Evolutionary conservation across 2,797 vertebrate genomes (phyloP), one percentile per base, ranked within the genome.

Genomic region (Tachyglossus aculeatus): DNA sequence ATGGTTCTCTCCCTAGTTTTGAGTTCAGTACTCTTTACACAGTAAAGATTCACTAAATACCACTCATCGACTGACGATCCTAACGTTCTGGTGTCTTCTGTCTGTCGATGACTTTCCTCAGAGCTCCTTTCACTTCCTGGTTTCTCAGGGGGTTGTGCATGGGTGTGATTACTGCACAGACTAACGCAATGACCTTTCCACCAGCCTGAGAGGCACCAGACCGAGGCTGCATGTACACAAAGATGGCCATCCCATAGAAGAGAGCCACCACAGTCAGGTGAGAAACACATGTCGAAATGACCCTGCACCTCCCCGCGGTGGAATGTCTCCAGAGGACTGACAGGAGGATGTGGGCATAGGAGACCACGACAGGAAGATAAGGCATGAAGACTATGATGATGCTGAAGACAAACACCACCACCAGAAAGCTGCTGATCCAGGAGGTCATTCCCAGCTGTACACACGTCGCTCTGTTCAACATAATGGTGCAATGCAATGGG

Each of bases 231-330:
- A 85, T 77, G 59, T 90, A 86, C 37, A 41, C 82, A 59, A 78
- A 86, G 44, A 80, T 81, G 48, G 60, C 63, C 6, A 88, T 83
- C 22, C 85, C 87, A 3, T 87, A 90, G 60, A 84, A 88, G 11
- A 89, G 22, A 19, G 58, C 47, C 2, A 90, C 89, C 29, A 71
- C 71, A 2, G 12, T 76, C 27, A 90, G 66, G 19, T 88, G 83
- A 29, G 86, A 89, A 2, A 78, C 78, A 41, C 86, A 89, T 21
- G 86, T 89, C 37, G 88, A 88, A 37, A 89, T 71, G 9, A 82
- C 67, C 15, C 89, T 88, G 27, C 59, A 53, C 10, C 59, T 69
- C 18, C 71, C 39, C 0, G 32, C 40, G 3, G 56, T 29, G 19
- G 81, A 80, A 0, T 0, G 27, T 25, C 74, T 79, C 48, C 60